Evolutionary conservation across 2,113 vertebrate genomes (phyloP), one percentile per base, ranked within the genome.

Genomic region (Zosterops japonicus): DNA sequence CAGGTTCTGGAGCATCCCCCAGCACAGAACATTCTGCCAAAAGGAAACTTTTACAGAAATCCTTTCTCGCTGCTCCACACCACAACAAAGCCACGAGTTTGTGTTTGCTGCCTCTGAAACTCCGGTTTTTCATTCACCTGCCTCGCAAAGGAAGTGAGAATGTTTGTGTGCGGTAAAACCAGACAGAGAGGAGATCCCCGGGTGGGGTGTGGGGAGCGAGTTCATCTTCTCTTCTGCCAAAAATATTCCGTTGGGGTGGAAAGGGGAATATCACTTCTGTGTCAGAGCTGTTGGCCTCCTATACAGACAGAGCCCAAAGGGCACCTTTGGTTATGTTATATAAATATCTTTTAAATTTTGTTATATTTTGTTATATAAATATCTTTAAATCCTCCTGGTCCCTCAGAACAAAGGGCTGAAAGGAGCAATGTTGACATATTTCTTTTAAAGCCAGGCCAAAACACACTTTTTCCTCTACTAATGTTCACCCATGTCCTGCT

Each of bases 401-500:
- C 72, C n/a, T 47, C 46, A 31, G 36, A 52, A 24, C 8, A 17
- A 24, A 46, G 65, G n/a, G 29, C 61, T 60, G 70, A n/a, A 35
- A 27, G 55, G 31, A 70, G 41, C 55, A 56, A 7, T 1, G 1
- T 68, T 79, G n/a, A 24, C 6, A 4, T 8, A 20, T 50, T 87
- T 46, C 6, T 63, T 57, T 50, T 36, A 57, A 63, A 67, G 53
- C 14, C 67, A 63, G 47, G 7, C n/a, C 61, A 24, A 28, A 69
- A 29, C 20, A n/a, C 20, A 1, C 9, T 12, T 29, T 55, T 46
- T 8, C 44, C 23, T 42, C 29, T 21, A 6, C 29, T 22, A 7
- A 19, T 4, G 57, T 25, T 76, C 11, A 0, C 0, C 2, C 27
- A 4, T 21, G n/a, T 46, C 8, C 5, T 3, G 8, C 15, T 31